Percentiles rank a stretch among this genome's conserved stretches.
These are phyloP conservation scores for Galeopterus variegatus DNA, from an alignment of 2,113 vertebrate species.

Conservation along the genomic window DNA sequence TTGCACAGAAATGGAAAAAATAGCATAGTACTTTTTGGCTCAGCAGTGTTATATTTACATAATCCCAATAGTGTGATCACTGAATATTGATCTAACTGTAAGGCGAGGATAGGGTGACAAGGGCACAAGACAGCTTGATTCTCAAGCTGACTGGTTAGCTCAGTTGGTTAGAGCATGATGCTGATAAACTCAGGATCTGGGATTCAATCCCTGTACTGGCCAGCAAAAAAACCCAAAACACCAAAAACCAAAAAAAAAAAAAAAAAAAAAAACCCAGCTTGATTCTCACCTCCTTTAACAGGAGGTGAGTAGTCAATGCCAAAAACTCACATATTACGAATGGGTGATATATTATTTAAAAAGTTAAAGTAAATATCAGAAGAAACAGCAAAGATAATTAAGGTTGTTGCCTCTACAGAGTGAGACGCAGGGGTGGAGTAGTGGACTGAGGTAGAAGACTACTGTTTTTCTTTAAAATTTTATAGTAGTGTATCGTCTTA, in stretches of 20 bases:
- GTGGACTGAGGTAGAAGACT: background rate
- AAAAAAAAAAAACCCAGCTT: background rate
- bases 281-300: background rate
- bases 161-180: too few relatives aligned
- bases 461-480: background rate
- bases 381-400: slow-evolving; percentile 19
- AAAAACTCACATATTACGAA: background rate
- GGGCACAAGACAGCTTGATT: background rate
- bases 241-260: too few relatives aligned
- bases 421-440: background rate
- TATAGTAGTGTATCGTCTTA: background rate
- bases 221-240: too few relatives aligned
- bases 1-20: background rate
- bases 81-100: background rate
- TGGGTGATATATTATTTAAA: background rate
- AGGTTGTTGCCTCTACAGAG: background rate
- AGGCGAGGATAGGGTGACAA: background rate
- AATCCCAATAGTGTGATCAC: background rate
- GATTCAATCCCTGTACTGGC: too few relatives aligned
- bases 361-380: background rate
- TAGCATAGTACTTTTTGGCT: background rate
- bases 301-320: background rate
- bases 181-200: too few relatives aligned
- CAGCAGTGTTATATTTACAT: background rate
- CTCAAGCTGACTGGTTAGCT: background rate